These are phyloP conservation scores for Botia almorhae DNA, from an alignment of 2,797 vertebrate species.

Conservation along the genomic window DNA sequence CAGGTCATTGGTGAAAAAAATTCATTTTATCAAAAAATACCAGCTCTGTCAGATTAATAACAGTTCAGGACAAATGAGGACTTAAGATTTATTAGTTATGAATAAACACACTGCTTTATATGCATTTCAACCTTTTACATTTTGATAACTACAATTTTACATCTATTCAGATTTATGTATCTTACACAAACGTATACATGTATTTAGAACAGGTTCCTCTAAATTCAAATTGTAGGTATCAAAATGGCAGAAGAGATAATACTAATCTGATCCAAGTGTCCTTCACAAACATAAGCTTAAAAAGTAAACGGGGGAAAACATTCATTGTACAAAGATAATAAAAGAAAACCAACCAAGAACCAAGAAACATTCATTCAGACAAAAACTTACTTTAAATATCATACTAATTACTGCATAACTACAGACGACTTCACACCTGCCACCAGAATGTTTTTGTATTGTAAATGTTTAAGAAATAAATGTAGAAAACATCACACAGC, in stretches of 20 bases:
- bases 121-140: not conserved
- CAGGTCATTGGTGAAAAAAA: not conserved
- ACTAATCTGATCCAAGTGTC: not conserved
- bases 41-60: not conserved
- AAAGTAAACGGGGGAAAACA: not conserved
- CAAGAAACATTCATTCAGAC: conserved; percentile 54
- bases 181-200: not conserved
- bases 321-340: conserved; percentile 5
- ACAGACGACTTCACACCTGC: conserved; percentile 28
- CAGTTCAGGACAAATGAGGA: not conserved
- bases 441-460: conserved; percentile 41
- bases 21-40: not conserved
- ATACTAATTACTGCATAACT: conserved; percentile 39
- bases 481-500: conserved; percentile 31
- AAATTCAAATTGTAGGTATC: conserved; percentile 15
- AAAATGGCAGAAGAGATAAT: conserved; percentile 2
- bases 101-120: not conserved
- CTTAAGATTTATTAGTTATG: too few species aligned
- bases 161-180: not conserved
- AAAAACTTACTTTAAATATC: conserved; percentile 48
- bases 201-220: not conserved
- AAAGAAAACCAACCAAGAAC: conserved; percentile 23
- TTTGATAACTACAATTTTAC: conserved; percentile 26
- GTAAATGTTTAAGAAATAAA: conserved; percentile 50
- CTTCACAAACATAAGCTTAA: not conserved